These are phyloP conservation scores for Napeogenes inachia DNA, from an alignment of 2,888 invertebrate genomes.

Conservation along the genomic window DNA sequence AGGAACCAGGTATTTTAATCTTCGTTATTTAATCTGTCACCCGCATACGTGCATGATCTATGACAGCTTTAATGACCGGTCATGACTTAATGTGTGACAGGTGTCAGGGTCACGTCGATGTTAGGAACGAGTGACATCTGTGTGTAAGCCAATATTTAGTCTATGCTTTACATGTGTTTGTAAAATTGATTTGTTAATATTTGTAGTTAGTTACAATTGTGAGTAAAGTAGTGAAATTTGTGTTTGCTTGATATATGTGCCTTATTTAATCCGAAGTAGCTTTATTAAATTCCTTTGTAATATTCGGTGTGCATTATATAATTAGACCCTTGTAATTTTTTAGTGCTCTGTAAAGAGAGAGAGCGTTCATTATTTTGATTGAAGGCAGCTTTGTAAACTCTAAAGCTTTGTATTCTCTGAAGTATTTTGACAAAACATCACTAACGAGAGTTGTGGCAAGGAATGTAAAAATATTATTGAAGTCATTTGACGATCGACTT, in stretches of 20 bases:
- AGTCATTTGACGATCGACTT: constrained; percentile 22
- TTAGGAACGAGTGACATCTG: neutral
- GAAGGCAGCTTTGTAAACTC: constrained; percentile 1
- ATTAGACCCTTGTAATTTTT: neutral
- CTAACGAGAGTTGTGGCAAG: neutral
- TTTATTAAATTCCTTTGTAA: constrained; percentile 1
- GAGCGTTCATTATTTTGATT: constrained; percentile 5
- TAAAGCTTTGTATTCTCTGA: neutral
- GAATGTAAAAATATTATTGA: constrained; percentile 28
- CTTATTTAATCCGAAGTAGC: neutral
- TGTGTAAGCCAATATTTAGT: constrained; percentile 1
- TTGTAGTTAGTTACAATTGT: constrained; percentile 4
- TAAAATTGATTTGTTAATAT: neutral
- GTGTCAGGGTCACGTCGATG: neutral
- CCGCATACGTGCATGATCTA: constrained; percentile 46
- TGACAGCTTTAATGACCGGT: constrained; percentile 47
- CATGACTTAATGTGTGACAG: constrained; percentile 8
- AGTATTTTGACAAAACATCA: neutral
- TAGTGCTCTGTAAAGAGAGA: constrained; percentile 4
- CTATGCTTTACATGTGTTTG: constrained; percentile 1
- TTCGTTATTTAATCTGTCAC: constrained; percentile 55
- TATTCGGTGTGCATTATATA: neutral
- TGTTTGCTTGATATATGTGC: constrained; percentile 1
- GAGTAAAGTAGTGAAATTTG: constrained; percentile 1
- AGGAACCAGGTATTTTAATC: constrained; percentile 37